phyloP scores from a whole-genome alignment of 2,888 invertebrate species.

The Parapristionchus giblindavisi region DNA sequence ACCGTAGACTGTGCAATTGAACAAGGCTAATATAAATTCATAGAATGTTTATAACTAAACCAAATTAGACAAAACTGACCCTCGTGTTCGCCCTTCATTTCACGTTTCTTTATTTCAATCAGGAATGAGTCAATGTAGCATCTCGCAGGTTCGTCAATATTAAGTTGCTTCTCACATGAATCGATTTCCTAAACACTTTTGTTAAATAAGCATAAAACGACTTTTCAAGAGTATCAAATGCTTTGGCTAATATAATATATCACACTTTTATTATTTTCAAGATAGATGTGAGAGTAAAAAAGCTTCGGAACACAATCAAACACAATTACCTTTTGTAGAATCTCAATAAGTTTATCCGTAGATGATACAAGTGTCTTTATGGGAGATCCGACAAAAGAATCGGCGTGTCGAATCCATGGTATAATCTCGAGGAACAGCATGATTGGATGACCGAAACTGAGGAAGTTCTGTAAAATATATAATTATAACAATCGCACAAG shows the following conservation, averaged over 20 bases:
- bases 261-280: too few relatives aligned
- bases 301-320: too few relatives aligned
- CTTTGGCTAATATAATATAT: too few relatives aligned
- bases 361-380: not conserved
- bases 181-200: not conserved
- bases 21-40: too few relatives aligned
- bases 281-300: too few relatives aligned
- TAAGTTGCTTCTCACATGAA: not conserved
- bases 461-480: too few relatives aligned
- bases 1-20: too few relatives aligned
- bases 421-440: conserved; percentile 1
- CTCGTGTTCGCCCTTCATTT: not conserved
- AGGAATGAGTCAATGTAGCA: conserved; percentile 20
- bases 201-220: too few relatives aligned
- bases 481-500: too few relatives aligned
- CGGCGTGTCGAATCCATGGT: not conserved
- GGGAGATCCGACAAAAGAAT: conserved; percentile 4
- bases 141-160: conserved; percentile 4
- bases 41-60: too few relatives aligned
- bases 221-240: too few relatives aligned
- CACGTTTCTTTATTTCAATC: conserved; percentile 13
- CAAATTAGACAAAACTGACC: not conserved
- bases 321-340: conserved; percentile 6
- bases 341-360: not conserved
- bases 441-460: not conserved